A percentile compares a stretch with the other conserved stretches of the same genome.
phyloP scores from a whole-genome alignment of 2,888 invertebrate species.

The Craniophora ligustri region DNA sequence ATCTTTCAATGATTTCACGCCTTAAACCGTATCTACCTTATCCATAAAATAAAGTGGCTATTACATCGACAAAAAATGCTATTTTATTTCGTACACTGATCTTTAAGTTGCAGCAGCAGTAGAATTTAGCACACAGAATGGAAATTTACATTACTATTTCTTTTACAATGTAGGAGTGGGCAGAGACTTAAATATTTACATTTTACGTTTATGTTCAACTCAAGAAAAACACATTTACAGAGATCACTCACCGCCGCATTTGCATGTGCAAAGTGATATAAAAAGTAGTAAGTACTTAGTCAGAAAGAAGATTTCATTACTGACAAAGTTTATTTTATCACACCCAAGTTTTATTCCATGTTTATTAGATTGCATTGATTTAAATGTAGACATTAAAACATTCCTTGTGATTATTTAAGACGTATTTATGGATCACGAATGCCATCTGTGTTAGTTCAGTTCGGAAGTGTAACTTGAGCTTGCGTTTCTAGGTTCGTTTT shows the following conservation, averaged over 20 bases:
- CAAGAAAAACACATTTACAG: constrained; percentile 31
- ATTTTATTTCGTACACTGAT: constrained; percentile 5
- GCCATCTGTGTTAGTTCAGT: constrained; percentile 1
- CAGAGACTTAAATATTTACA: constrained; percentile 38
- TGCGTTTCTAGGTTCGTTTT: no score
- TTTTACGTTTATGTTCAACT: constrained; percentile 33
- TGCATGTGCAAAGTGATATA: constrained; percentile 46
- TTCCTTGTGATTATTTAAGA: constrained; percentile 1
- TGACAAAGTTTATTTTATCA: constrained; percentile 21
- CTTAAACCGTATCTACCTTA: constrained; percentile 37
- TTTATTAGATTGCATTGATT: constrained; percentile 10
- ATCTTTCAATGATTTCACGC: constrained; percentile 47
- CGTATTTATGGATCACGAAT: neutral
- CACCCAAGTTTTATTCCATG: neutral
- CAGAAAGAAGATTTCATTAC: constrained; percentile 15
- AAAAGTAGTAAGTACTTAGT: constrained; percentile 21
- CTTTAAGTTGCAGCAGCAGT: constrained; percentile 10
- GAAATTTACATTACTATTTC: constrained; percentile 6
- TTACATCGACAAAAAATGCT: constrained; percentile 34
- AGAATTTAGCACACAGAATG: constrained; percentile 14
- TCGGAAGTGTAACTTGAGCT: no score
- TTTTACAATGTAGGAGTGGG: constrained; percentile 25
- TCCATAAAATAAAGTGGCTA: constrained; percentile 38
- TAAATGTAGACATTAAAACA: constrained; percentile 5
- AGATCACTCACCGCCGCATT: constrained; percentile 30